Evolutionary conservation across 23 tunicate species (phyloP).

Genomic region (Corella eumyota): DNA sequence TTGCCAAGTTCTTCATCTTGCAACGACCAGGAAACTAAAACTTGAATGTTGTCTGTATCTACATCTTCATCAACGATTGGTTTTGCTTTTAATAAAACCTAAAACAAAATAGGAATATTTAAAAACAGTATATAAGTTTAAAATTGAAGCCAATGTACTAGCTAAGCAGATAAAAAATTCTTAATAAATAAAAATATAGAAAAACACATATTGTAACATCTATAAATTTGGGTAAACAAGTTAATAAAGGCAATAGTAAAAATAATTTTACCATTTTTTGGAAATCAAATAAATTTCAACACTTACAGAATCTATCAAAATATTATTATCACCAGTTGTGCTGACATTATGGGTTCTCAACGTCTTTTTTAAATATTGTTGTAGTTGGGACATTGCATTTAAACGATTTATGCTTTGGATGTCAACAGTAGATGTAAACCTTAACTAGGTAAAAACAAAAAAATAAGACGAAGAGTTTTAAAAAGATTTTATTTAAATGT

Average conservation of each 20-base stretch:
- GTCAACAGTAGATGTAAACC: constrained; percentile 70
- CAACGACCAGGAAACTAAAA: constrained; percentile 47
- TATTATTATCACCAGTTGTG: constrained; percentile 50
- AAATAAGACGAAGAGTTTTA: no score
- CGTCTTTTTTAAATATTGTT: constrained; percentile 55
- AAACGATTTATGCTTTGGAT: constrained; percentile 32
- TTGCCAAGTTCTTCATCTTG: constrained; percentile 83
- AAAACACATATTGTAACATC: no score
- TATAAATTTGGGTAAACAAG: no score
- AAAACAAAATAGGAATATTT: no score
- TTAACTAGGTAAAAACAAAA: constrained; percentile 5
- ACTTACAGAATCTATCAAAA: constrained; percentile 67
- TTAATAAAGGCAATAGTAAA: background rate
- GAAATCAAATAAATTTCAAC: background rate
- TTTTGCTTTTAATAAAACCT: constrained; percentile 32
- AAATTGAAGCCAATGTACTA: no score
- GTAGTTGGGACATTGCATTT: constrained; percentile 23
- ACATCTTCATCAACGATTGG: constrained; percentile 10
- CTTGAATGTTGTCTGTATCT: constrained; percentile 5
- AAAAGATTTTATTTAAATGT: background rate
- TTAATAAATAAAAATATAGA: no score
- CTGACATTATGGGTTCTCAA: constrained; percentile 49
- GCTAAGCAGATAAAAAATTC: no score
- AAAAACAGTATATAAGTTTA: background rate
- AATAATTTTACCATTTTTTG: background rate